A percentile compares a stretch with the other conserved stretches of the same genome.
Evolutionary conservation across 2,797 vertebrate genomes (phyloP).

Genomic region (Sparus aurata): DNA sequence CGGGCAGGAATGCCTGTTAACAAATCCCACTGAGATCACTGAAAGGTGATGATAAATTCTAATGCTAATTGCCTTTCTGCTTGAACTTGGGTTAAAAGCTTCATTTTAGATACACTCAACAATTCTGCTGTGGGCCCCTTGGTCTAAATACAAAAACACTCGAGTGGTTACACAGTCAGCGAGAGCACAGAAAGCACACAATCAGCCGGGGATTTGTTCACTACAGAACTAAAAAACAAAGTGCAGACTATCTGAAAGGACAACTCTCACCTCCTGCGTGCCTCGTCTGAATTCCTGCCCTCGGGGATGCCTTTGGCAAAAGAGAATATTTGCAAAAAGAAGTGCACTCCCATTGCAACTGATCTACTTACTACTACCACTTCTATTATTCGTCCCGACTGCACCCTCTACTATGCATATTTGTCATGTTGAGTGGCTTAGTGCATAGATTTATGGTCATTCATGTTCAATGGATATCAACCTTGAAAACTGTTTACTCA

Average conservation of each 20-base stretch:
- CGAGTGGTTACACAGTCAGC: constrained; percentile 4
- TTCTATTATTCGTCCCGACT: background rate
- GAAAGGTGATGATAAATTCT: background rate
- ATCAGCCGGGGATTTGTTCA: constrained; percentile 22
- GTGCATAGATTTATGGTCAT: background rate
- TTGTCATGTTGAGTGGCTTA: background rate
- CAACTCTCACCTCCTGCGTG: constrained; percentile 14
- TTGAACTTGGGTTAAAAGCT: constrained; percentile 10
- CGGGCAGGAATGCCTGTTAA: background rate
- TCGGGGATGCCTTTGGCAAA: constrained; percentile 36
- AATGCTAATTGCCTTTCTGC: constrained; percentile 19
- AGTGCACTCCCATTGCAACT: constrained; percentile 21
- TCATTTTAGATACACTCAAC: background rate
- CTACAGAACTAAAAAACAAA: constrained; percentile 26
- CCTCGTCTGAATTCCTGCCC: constrained; percentile 44
- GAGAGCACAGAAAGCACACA: constrained; percentile 7
- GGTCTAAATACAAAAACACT: background rate
- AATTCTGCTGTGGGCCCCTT: background rate
- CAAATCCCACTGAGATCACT: constrained; percentile 3
- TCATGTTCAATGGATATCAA: background rate
- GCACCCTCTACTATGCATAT: background rate
- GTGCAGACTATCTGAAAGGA: constrained; percentile 28
- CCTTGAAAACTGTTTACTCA: background rate
- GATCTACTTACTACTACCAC: background rate
- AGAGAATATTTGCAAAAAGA: constrained; percentile 43